phyloP scores from a whole-genome alignment of 2,113 vertebrate species.

The Nycticorax nycticorax region DNA sequence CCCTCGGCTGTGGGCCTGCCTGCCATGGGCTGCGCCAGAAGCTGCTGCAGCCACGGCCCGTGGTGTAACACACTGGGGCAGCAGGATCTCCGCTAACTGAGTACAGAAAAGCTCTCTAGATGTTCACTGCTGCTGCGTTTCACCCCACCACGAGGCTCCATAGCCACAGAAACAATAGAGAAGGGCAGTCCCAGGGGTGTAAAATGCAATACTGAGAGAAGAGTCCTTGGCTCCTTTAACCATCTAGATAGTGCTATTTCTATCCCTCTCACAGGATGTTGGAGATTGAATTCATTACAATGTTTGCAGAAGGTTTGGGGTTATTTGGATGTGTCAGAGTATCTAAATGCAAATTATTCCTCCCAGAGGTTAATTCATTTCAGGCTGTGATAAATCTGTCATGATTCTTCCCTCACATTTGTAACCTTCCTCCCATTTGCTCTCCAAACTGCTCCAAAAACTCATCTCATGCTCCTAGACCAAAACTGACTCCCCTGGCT shows the following conservation, averaged over 20 bases:
- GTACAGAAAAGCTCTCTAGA: not conserved
- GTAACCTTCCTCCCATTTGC: not conserved
- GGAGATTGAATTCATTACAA: not conserved
- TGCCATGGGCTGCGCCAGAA: rapidly evolving
- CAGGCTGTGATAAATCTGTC: not conserved
- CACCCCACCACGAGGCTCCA: not conserved
- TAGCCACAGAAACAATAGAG: not conserved
- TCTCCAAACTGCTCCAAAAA: not conserved
- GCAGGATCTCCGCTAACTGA: not conserved
- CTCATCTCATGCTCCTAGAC: not conserved
- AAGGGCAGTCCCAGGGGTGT: not conserved
- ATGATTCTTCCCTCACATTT: not conserved
- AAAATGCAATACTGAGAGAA: not conserved
- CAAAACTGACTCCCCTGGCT: not conserved
- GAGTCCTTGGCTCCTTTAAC: not conserved
- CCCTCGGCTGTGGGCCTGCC: not conserved
- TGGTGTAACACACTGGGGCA: rapidly evolving
- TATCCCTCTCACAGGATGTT: not conserved
- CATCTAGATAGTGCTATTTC: constrained; percentile 3
- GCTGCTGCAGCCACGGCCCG: rapidly evolving
- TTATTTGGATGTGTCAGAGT: constrained; percentile 39
- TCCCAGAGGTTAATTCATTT: constrained; percentile 41
- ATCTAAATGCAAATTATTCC: constrained; percentile 61
- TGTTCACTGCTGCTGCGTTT: not conserved
- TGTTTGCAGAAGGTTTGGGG: constrained; percentile 27